Base-by-base conservation (phyloP, 1,140 invertebrate species). In the Micrasema longulum region DNA sequence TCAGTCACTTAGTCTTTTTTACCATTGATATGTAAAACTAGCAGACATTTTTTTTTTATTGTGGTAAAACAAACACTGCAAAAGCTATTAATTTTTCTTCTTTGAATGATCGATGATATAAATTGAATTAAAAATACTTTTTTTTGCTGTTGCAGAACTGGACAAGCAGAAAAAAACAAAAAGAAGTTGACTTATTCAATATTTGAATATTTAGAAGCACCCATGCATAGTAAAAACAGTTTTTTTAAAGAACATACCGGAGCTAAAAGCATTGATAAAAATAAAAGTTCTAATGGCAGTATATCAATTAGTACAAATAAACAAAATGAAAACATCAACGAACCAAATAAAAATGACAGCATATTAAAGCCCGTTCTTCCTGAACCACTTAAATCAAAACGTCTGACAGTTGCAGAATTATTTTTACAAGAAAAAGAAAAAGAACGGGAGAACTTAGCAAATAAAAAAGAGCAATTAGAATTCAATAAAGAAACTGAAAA, bases 161-260 rank as follows among this genome's bases (percentile, higher is more conserved):
- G 38, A 0, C 7, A 43, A 10, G 79, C 84, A 26, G 81, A 9
- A 78, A 84, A 71, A n/a, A 82, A 82, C 7, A 84, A 89, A 73
- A 86, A 88, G 67, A 86, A 89, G 80, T 80, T 84, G 0, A 91
- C 89, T 53, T 91, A 90, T 77, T 93, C 93, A 0, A 86, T 94
- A 20, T 95, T 94, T 75, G 91, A 92, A 76, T 91, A 91, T 66
- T 76, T 94, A 1, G 89, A 91, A 76, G 84, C 83, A 38, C 85
- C 87, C 0, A 77, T 88, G 0, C 87, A 88, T 68, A 84, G 84
- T 31, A 88, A 86, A 76, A 80, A 84, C 0, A 86, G 87, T 60
- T 88, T 88, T 60, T 79, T 86, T 10, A 86, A 81, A 74, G 84
- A 85, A 73, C 84, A 85, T 45, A 80, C 47, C 20, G 80, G 79